phyloP scores from a whole-genome alignment of 2,797 vertebrate genomes.

The Tamandua tetradactyla region DNA sequence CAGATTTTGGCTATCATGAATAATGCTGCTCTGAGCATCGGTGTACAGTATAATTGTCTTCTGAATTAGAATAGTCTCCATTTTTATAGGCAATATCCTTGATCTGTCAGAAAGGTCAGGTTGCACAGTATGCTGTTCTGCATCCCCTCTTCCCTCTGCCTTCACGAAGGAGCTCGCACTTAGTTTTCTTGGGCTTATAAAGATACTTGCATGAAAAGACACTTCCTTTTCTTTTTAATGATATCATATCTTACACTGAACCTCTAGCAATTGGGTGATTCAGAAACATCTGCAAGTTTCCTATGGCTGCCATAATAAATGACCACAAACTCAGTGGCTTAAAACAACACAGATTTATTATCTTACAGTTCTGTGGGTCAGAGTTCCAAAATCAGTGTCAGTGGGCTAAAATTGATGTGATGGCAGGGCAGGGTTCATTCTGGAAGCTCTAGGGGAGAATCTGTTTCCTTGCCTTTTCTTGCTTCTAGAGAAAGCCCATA shows the following conservation, averaged over 20 bases:
- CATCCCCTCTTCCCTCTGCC: neutral
- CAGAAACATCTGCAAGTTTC: neutral
- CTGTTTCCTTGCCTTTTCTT: neutral
- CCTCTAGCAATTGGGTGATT: neutral
- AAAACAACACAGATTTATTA: neutral
- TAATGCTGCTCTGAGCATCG: no score
- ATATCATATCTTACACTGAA: neutral
- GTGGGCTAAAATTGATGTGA: neutral
- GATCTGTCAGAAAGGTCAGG: neutral
- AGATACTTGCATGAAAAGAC: neutral
- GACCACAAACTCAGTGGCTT: neutral
- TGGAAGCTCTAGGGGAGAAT: neutral
- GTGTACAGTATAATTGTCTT: neutral
- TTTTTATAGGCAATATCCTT: neutral
- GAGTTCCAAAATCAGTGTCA: neutral
- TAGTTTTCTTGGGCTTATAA: slow-evolving; percentile 2
- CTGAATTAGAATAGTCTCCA: neutral
- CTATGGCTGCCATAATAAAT: neutral
- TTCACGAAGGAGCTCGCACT: neutral
- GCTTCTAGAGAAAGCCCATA: neutral
- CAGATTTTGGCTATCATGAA: no score
- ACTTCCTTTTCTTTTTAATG: neutral
- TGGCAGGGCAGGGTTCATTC: neutral
- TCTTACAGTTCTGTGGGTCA: neutral
- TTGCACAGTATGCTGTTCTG: neutral